Base-by-base conservation (phyloP, 1,140 invertebrate species). In the Oscheius sp. region DNA sequence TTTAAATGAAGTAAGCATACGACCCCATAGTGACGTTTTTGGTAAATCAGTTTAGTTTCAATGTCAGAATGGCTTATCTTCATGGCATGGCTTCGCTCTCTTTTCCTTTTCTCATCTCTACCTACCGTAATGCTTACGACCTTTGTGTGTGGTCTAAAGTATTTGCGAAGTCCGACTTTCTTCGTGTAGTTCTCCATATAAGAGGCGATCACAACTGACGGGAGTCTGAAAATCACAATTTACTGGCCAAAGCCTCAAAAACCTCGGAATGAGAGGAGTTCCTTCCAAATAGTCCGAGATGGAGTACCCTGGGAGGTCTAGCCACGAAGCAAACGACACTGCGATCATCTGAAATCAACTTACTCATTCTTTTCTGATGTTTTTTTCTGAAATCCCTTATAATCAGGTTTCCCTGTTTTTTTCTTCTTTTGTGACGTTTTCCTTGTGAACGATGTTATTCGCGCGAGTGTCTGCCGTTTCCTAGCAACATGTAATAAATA, bases 301-400 rank as follows among this genome's bases (percentile, higher is more conserved):
- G 7, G 78, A 73, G 59, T 73, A 83, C 26, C 77, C 82, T 3
- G 81, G 81, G 38, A 83, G 68, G 49, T 83, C 80, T 65, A 83
- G 77, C 81, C 82, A 82, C 36, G 69, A 68, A 18, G 55, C 55
- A 7, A 80, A 64, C 13, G 74, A 77, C 7, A 83, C 82, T 7
- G 82, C 71, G 7, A 74, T 42, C 80, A 83, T 83, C 79, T 82
- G 61, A 76, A 68, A 35, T 36, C 20, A 65, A 65, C 63, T 73
- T 69, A 18, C 13, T 13, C 31, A 72, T 18, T 15, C 36, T 52
- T 4, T 26, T 34, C 26, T 3, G 26, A 71, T 67, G 26, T 52
- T 62, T 62, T 34, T 20, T 67, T 67, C 45, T 23, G 59, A 67
- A 28, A 34, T 61, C 59, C 10, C 23, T 10, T n/a, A n/a, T n/a